Base-by-base conservation (phyloP, 2,113 vertebrate species). In the Baryphthengus martii region DNA sequence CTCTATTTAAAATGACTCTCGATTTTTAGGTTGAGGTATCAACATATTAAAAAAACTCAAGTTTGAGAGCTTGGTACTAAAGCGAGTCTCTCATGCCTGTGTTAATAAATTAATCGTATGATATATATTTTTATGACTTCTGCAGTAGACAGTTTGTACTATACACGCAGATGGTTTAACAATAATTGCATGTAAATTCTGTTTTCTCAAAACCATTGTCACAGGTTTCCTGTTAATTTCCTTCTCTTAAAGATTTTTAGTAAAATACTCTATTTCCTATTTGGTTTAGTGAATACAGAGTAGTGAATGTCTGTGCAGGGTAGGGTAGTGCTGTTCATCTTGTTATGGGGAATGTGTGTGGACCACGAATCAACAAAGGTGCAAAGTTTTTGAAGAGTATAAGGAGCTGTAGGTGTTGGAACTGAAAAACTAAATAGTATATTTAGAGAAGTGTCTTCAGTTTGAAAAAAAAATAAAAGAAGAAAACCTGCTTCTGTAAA, bases 341-440 rank as follows among this genome's bases (percentile, higher is more conserved):
- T 67, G 11, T 44, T 70, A 31, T 0, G 10, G 37, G n/a, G 56
- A 20, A 7, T 17, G 28, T 39, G 24, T 0, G 0, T 72, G 50
- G 45, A 65, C 20, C 9, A 12, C 33, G 37, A 9, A 26, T 83
- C 17, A 28, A 72, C 33, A 9, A 29, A 55, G 28, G n/a, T 26
- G 9, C 16, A 19, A 7, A 11, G 0, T 18, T 72, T 63, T 19
- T 29, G 5, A 75, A 31, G 17, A 55, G 12, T 39, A 1, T 7
- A 24, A 21, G 37, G 47, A 79, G 6, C n/a, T 85, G 40, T 31
- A 68, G 35, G 29, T 76, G 7, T 79, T 92, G 10, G 24, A 85
- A 56, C 20, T 35, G 26, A 83, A 44, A 21, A 35, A 21, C 15
- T 53, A 45, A 39, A 17, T 16, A 20, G 2, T 59, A 15, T 42